Percentiles rank a stretch among this genome's conserved stretches.
phyloP scores from a whole-genome alignment of 2,113 vertebrate genomes.

The Nannobrachium achirus region DNA sequence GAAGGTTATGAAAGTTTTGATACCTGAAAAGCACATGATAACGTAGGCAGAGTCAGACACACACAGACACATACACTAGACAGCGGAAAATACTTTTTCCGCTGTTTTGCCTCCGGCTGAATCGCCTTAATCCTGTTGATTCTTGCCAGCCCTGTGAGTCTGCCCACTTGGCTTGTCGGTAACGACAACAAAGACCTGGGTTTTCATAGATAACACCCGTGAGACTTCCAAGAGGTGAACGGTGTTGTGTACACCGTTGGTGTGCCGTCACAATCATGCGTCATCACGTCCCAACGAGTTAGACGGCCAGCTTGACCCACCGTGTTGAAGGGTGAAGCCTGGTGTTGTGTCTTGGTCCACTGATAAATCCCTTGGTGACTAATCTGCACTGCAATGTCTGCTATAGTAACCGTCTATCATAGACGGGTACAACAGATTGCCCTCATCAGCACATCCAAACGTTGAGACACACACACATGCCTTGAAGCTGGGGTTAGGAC shows the following conservation, averaged over 20 bases:
- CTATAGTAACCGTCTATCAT: no score
- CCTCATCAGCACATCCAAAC: not conserved
- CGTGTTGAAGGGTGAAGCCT: not conserved
- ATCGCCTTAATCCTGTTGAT: conserved; percentile 63
- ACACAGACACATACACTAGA: not conserved
- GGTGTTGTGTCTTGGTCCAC: not conserved
- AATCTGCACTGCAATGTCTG: not conserved
- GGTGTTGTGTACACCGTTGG: conserved; percentile 29
- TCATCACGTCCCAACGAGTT: not conserved
- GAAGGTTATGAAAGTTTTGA: no score
- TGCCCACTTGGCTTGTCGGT: conserved; percentile 48
- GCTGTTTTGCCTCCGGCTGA: conserved; percentile 47
- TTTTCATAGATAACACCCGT: conserved; percentile 53
- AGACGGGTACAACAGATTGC: no score
- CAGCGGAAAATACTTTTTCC: no score
- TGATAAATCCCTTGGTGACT: not conserved
- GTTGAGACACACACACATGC: no score
- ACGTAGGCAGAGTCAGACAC: no score
- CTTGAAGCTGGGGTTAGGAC: no score
- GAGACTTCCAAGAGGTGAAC: conserved; percentile 1
- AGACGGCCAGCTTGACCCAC: not conserved
- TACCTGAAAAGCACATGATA: no score
- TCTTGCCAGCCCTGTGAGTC: conserved; percentile 27
- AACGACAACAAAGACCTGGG: conserved; percentile 49
- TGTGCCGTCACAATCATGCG: conserved; percentile 11